Evolutionary conservation across 2,888 invertebrate species (phyloP).

Genomic region (Gastracanthus pulcherrimus): DNA sequence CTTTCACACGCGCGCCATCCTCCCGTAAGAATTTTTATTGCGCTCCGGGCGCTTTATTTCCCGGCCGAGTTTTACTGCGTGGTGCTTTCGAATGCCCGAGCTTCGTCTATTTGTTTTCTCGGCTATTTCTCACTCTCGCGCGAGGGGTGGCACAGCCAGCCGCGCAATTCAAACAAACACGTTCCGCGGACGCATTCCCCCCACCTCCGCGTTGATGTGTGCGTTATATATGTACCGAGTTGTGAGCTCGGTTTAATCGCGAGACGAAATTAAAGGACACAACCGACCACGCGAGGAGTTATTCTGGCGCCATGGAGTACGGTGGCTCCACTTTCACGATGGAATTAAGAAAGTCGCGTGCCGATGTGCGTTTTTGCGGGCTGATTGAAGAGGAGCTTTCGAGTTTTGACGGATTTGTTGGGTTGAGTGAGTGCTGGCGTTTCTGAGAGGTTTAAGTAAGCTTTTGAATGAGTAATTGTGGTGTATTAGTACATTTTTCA

Average conservation of each 20-base stretch:
- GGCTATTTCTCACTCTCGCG: neutral
- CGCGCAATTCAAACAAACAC: constrained; percentile 10
- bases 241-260: neutral
- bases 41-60: neutral
- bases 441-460: no score
- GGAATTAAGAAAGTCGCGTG: neutral
- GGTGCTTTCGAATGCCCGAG: neutral
- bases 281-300: neutral
- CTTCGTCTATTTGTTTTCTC: neutral
- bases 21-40: neutral
- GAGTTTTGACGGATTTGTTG: no score
- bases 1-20: no score
- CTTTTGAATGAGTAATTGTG: no score
- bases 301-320: no score
- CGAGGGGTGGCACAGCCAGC: neutral
- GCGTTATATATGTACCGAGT: no score
- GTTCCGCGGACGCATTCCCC: neutral
- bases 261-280: neutral
- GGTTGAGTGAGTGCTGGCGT: no score
- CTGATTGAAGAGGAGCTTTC: no score
- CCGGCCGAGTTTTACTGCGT: neutral
- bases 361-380: no score
- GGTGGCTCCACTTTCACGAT: neutral
- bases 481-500: no score
- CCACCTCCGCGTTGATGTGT: neutral